phyloP scores from a whole-genome alignment of 2,888 invertebrate genomes.

The Nymphalis c-album region DNA sequence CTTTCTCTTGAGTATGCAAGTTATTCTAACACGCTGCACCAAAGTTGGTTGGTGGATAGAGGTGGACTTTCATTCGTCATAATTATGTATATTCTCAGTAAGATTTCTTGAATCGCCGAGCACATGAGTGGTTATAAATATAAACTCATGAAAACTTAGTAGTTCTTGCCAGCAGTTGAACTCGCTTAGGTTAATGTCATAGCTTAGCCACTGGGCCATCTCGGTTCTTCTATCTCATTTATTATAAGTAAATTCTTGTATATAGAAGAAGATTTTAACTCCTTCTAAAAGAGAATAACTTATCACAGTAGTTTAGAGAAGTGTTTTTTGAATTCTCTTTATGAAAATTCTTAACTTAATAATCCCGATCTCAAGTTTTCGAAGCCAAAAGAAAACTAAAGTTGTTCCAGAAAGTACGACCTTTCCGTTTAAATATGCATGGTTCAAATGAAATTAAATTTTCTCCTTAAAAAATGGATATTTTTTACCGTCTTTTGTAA shows the following conservation, averaged over 20 bases:
- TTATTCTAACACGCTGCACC: too few relatives aligned
- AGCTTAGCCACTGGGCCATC: too few relatives aligned
- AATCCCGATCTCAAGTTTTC: conserved; percentile 64
- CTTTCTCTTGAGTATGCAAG: too few relatives aligned
- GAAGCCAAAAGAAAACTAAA: conserved; percentile 55
- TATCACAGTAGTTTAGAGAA: conserved; percentile 58
- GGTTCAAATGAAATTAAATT: conserved; percentile 23
- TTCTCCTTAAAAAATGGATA: conserved; percentile 6
- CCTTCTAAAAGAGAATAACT: conserved; percentile 60
- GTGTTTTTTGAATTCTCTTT: conserved; percentile 51
- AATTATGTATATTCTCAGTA: too few relatives aligned
- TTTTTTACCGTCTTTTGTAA: conserved; percentile 9
- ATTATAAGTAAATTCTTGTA: neutral
- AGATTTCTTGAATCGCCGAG: too few relatives aligned
- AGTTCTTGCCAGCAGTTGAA: too few relatives aligned
- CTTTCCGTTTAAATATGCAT: conserved; percentile 24
- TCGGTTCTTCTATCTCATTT: neutral
- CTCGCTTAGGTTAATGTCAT: too few relatives aligned
- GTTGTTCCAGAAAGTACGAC: conserved; percentile 31
- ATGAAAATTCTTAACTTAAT: conserved; percentile 58
- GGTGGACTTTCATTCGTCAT: too few relatives aligned
- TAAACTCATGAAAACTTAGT: too few relatives aligned
- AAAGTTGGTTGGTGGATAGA: too few relatives aligned
- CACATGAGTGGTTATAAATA: too few relatives aligned
- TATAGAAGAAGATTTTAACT: conserved; percentile 20